Conservation (phyloP, 2,797 vertebrate species). For the Arnoldichthys spilopterus region DNA sequence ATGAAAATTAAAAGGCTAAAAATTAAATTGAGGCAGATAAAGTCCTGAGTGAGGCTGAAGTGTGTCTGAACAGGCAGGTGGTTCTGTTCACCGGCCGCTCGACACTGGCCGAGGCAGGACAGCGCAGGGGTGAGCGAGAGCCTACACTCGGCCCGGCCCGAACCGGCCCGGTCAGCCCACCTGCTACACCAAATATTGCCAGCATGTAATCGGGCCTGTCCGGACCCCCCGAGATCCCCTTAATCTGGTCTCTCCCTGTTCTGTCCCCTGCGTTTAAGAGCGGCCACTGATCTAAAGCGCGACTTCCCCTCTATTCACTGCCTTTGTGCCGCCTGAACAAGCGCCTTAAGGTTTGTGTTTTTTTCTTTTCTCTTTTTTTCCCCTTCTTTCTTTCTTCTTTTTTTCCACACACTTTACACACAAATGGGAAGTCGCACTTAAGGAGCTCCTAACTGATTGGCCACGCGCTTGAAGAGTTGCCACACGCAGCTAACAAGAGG, state of each 20-base stretch:
- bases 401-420: slow-evolving; percentile 43
- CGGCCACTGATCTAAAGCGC: not conserved
- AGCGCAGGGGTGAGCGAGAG: not conserved
- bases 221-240: slow-evolving; percentile 62
- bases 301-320: slow-evolving; percentile 41
- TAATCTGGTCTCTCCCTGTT: slow-evolving; percentile 71
- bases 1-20: no score
- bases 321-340: slow-evolving; percentile 28
- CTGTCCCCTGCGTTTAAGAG: slow-evolving; percentile 51
- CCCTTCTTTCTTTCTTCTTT: not conserved
- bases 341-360: slow-evolving; percentile 13
- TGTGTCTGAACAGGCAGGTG: not conserved
- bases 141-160: not conserved
- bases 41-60: no score
- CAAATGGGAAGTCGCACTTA: slow-evolving; percentile 30
- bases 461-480: slow-evolving; percentile 62
- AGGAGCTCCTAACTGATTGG: slow-evolving; percentile 67
- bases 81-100: not conserved
- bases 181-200: slow-evolving; percentile 63
- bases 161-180: not conserved
- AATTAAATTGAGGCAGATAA: no score
- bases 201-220: slow-evolving; percentile 67
- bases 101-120: not conserved
- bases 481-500: slow-evolving; percentile 51
- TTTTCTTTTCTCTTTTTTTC: not conserved